phyloP scores from a whole-genome alignment of 2,888 invertebrate species.

The Chalcosyrphus nemorum region DNA sequence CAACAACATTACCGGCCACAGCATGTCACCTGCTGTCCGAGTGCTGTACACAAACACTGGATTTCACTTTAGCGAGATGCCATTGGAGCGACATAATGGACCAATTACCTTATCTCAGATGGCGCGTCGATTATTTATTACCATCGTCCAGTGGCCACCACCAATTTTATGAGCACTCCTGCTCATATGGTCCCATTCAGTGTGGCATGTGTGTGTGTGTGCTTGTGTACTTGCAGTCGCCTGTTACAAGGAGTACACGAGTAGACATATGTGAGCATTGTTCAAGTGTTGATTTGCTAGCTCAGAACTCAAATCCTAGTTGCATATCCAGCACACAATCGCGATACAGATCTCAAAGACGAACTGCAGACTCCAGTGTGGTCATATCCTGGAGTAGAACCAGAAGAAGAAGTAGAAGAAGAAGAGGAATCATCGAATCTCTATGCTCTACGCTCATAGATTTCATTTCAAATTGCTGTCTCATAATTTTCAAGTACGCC shows the following conservation, averaged over 20 bases:
- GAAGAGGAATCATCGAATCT: constrained; percentile 51
- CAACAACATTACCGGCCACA: constrained; percentile 32
- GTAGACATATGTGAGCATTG: constrained; percentile 66
- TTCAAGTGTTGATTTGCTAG: constrained; percentile 73
- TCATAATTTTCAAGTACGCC: constrained; percentile 59
- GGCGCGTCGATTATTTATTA: constrained; percentile 76
- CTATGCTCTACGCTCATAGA: constrained; percentile 55
- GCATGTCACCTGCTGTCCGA: constrained; percentile 70
- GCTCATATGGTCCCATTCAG: constrained; percentile 4
- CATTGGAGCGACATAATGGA: constrained; percentile 75
- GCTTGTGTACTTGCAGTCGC: too few species aligned
- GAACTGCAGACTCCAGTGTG: constrained; percentile 4
- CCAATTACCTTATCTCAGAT: constrained; percentile 77
- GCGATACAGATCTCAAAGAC: constrained; percentile 60
- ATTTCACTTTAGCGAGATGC: constrained; percentile 65
- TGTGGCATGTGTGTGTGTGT: not conserved
- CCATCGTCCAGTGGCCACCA: constrained; percentile 64
- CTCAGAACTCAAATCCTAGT: constrained; percentile 48
- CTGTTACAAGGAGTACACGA: constrained; percentile 40
- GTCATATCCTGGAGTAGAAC: constrained; percentile 25
- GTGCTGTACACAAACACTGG: constrained; percentile 42
- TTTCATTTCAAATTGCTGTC: constrained; percentile 62
- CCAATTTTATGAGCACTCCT: constrained; percentile 63
- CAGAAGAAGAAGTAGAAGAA: constrained; percentile 31
- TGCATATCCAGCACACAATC: constrained; percentile 10